phyloP scores from a whole-genome alignment of 2,113 vertebrate species.

The Rhea pennata region DNA sequence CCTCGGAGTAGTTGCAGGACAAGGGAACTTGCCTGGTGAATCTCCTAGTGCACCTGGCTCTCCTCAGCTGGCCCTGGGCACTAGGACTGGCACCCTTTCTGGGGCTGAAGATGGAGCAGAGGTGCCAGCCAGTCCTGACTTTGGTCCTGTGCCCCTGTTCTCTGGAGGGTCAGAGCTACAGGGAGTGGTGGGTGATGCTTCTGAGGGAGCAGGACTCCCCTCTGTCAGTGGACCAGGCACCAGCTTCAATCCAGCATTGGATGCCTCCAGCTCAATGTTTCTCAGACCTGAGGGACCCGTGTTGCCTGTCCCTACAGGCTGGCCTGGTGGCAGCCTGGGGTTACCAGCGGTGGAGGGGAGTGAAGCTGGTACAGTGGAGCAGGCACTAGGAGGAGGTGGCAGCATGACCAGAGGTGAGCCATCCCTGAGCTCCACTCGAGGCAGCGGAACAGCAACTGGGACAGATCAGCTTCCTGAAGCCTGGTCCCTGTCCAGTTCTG shows the following conservation, averaged over 20 bases:
- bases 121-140: fast-evolving
- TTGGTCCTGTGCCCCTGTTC: neutral
- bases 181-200: neutral
- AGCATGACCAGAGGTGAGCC: neutral
- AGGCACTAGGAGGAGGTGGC: neutral
- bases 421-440: neutral
- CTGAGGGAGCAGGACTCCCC: neutral
- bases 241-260: fast-evolving
- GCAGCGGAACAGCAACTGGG: neutral
- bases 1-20: too few species aligned
- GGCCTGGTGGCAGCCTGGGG: neutral
- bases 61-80: fast-evolving
- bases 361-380: neutral
- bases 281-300: neutral
- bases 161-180: neutral
- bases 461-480: neutral
- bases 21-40: too few species aligned
- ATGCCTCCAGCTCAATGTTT: neutral
- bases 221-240: fast-evolving
- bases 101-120: neutral
- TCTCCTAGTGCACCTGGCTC: neutral
- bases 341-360: neutral
- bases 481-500: neutral
- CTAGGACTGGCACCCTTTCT: fast-evolving
- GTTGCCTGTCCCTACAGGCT: neutral